Percentiles rank a stretch among this genome's conserved stretches.
phyloP scores from a whole-genome alignment of 2,888 invertebrate genomes.

The Eilema griseolum region DNA sequence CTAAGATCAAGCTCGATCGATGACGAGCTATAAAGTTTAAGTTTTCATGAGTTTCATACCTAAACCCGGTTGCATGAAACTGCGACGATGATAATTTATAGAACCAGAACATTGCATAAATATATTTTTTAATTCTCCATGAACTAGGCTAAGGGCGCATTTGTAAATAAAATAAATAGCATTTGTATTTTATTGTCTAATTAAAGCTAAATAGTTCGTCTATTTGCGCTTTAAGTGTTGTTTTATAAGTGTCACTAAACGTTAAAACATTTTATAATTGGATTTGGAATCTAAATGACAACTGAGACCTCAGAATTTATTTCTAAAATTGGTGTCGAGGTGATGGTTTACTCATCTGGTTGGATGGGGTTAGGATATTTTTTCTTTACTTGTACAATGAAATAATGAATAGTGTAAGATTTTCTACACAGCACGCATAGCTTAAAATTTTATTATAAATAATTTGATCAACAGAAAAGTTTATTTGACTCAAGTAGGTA shows the following conservation, averaged over 20 bases:
- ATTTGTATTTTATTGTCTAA: neutral
- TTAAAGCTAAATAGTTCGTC: neutral
- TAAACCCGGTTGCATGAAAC: too few species aligned
- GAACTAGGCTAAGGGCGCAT: neutral
- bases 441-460: too few species aligned
- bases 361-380: neutral
- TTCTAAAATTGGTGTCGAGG: neutral
- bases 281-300: slow-evolving; percentile 58
- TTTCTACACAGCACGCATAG: too few species aligned
- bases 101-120: neutral
- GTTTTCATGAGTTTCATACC: too few species aligned
- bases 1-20: too few species aligned
- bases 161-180: neutral
- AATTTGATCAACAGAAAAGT: too few species aligned
- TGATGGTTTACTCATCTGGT: neutral
- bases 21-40: too few species aligned
- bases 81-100: neutral
- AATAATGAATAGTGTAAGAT: too few species aligned
- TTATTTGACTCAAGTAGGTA: too few species aligned
- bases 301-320: slow-evolving; percentile 25
- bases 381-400: too few species aligned
- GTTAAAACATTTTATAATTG: slow-evolving; percentile 61
- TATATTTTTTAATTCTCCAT: neutral
- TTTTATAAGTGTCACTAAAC: slow-evolving; percentile 55
- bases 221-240: slow-evolving; percentile 42